Evolutionary conservation across 2,113 vertebrate genomes (phyloP).

Genomic region (Brienomyrus longianalis): DNA sequence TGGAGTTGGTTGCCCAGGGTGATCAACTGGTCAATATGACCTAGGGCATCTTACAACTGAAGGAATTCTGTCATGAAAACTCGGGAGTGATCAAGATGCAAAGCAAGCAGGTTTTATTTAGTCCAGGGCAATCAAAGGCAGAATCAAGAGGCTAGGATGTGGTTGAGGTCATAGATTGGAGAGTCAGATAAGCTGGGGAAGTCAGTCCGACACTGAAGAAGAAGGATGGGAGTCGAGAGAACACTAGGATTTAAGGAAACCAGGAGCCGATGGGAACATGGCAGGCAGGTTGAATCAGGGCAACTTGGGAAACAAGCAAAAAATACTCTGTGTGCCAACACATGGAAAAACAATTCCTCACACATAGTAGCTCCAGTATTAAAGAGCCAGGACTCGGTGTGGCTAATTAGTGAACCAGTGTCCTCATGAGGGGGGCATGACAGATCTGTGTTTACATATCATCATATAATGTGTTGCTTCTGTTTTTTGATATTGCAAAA

Average conservation of each 20-base stretch:
- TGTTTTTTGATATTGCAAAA: background rate
- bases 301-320: background rate
- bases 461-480: background rate
- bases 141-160: background rate
- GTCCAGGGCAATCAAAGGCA: background rate
- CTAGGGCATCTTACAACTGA: too few relatives aligned
- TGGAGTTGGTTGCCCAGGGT: too few relatives aligned
- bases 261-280: background rate
- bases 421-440: background rate
- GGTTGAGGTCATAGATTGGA: background rate
- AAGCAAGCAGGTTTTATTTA: background rate
- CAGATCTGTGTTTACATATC: background rate
- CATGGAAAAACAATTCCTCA: background rate
- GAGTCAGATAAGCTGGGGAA: too few relatives aligned
- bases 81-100: background rate
- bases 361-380: background rate
- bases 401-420: background rate
- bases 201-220: background rate
- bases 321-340: background rate
- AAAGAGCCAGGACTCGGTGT: background rate
- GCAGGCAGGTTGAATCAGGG: background rate
- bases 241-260: background rate
- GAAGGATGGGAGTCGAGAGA: background rate
- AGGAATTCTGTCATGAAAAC: background rate
- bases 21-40: too few relatives aligned